Evolutionary conservation across 2,113 vertebrate species (phyloP), one percentile per base, ranked within the genome.

Genomic region (Arenaria interpres): DNA sequence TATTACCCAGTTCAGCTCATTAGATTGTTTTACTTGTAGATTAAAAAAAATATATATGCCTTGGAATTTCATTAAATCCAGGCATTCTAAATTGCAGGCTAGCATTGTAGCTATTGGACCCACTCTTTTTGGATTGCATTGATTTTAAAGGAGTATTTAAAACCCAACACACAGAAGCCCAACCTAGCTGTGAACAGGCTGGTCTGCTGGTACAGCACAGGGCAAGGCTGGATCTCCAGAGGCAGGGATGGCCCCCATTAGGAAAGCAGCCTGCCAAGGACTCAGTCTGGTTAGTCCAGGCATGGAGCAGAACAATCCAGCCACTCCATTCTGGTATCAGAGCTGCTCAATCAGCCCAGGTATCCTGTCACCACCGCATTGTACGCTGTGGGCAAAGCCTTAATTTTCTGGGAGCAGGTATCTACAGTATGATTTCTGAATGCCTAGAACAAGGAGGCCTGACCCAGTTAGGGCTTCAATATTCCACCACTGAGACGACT

Each of bases 351-450:
- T 27, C 11, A 63, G 53, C 64, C 21, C 32, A 5, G 3, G 12
- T 6, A 16, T 28, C 63, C 56, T 25, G 12, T 5, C 21, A 33
- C 9, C 14, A 17, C 46, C 5, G 17, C 39, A 37, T 1, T 2
- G 12, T 53, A 37, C 0, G 1, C 78, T 39, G 28, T 1, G 1
- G 33, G 50, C 45, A 73, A 54, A 56, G 28, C 22, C 54, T 21
- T 15, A 24, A 15, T 19, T 78, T 43, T 37, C 60, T 12, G 30
- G 35, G 39, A 81, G 37, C 19, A 43, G 12, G 45, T 32, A 24
- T n/a, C 17, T n/a, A 33, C 0, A 4, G 25, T 6, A 17, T 3
- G 21, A 33, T 39, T 83, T 53, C 62, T 60, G 35, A 72, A 41
- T 16, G 16, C 33, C 27, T 24, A 25, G 4, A 66, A 57, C 19